Percentiles rank a stretch among this genome's conserved stretches.
These are phyloP conservation scores for Apodemus agrarius DNA, from an alignment of 2,797 vertebrate genomes.

Conservation along the genomic window DNA sequence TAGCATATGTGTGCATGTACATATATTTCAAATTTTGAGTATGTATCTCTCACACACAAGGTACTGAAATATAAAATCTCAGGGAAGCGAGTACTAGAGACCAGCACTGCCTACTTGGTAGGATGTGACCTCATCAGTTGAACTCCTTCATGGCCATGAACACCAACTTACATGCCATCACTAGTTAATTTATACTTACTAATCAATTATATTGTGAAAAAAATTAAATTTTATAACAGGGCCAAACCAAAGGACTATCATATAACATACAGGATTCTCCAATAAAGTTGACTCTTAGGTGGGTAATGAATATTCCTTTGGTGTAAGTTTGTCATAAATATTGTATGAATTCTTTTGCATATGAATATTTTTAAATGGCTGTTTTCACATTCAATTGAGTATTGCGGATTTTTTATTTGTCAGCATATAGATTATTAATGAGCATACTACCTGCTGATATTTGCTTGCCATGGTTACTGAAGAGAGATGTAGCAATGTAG, in stretches of 20 bases:
- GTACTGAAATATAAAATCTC: not conserved
- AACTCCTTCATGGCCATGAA: not conserved
- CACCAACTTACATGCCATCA: not conserved
- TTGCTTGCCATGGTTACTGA: not conserved
- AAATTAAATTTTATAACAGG: not conserved
- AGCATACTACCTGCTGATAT: not conserved
- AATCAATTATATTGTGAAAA: not conserved
- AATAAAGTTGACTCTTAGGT: slow-evolving; percentile 33
- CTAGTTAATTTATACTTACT: not conserved
- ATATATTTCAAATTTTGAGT: not conserved
- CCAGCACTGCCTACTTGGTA: not conserved
- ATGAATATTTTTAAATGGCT: not conserved
- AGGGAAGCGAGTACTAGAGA: not conserved
- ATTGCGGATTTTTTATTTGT: not conserved
- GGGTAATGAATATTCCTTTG: not conserved
- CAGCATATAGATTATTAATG: not conserved
- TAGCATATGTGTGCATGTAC: not conserved
- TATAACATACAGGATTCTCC: not conserved
- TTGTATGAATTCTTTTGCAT: not conserved
- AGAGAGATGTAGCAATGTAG: not conserved
- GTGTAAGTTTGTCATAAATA: not conserved
- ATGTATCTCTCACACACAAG: not conserved
- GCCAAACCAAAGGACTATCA: not conserved
- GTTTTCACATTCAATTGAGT: not conserved
- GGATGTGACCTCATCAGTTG: not conserved